phyloP scores from a whole-genome alignment of 2,888 invertebrate species.

The Nineta flava region DNA sequence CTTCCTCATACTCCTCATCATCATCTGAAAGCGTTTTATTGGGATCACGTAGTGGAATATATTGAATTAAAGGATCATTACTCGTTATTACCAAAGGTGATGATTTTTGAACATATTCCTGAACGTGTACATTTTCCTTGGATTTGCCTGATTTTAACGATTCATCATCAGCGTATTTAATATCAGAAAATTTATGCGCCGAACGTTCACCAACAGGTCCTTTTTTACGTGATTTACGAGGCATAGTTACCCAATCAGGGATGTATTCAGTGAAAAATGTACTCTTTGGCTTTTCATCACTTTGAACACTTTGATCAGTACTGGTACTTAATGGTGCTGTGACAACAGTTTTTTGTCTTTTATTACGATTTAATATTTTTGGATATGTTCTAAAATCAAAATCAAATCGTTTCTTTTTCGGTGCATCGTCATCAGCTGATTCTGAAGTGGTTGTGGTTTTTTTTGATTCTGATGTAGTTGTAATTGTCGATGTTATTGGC shows the following conservation, averaged over 20 bases:
- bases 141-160: conserved; percentile 14
- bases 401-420: conserved; percentile 43
- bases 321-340: conserved; percentile 36
- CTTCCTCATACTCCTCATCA: background rate
- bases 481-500: conserved; percentile 7
- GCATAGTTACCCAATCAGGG: conserved; percentile 43
- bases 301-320: conserved; percentile 40
- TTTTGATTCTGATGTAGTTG: conserved; percentile 7
- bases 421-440: conserved; percentile 29
- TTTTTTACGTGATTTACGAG: conserved; percentile 35
- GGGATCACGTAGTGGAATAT: background rate
- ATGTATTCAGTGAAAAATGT: background rate
- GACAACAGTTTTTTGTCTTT: conserved; percentile 29
- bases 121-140: too few species aligned
- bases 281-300: conserved; percentile 14
- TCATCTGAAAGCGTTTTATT: background rate
- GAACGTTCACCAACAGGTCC: conserved; percentile 31
- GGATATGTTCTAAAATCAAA: conserved; percentile 67
- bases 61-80: background rate
- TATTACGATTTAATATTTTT: conserved; percentile 38
- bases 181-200: conserved; percentile 23
- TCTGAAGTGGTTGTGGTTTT: conserved; percentile 14
- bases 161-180: conserved; percentile 21
- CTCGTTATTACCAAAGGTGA: background rate
- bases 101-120: conserved; percentile 3